phyloP scores from a whole-genome alignment of 2,113 vertebrate species.

The Pomatorhinus ruficollis region DNA sequence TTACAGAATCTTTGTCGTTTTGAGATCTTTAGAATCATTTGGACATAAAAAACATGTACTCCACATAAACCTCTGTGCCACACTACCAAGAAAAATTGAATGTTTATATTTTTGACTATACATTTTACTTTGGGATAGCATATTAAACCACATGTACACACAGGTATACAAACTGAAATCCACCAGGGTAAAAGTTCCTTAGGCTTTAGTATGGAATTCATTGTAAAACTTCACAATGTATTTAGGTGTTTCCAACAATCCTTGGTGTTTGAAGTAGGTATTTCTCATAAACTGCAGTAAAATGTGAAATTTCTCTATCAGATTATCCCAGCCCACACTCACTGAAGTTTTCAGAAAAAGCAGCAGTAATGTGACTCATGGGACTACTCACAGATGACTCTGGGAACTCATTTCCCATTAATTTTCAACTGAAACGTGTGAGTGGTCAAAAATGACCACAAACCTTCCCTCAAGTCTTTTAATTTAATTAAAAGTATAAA shows the following conservation, averaged over 20 bases:
- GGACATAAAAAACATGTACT: not conserved
- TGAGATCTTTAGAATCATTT: not conserved
- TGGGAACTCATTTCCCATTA: not conserved
- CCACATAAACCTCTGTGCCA: not conserved
- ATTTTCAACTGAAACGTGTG: not conserved
- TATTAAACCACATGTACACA: not conserved
- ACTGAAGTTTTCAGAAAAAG: not conserved
- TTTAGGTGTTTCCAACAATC: not conserved
- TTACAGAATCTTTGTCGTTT: not conserved
- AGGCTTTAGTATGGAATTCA: not conserved
- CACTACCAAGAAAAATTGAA: not conserved
- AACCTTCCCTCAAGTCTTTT: constrained; percentile 18
- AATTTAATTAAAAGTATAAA: constrained; percentile 42
- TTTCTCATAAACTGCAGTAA: not conserved
- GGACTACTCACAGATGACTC: not conserved
- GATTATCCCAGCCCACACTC: not conserved
- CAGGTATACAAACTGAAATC: not conserved
- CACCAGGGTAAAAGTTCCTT: not conserved
- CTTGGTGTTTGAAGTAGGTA: not conserved
- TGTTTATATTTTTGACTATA: not conserved
- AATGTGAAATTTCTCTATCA: not conserved
- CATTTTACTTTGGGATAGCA: not conserved
- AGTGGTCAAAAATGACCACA: constrained; percentile 38
- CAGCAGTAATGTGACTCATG: not conserved
- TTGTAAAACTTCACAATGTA: not conserved